phyloP scores from a whole-genome alignment of 1,140 invertebrate species.

The Pseudachorutes palmiensis region DNA sequence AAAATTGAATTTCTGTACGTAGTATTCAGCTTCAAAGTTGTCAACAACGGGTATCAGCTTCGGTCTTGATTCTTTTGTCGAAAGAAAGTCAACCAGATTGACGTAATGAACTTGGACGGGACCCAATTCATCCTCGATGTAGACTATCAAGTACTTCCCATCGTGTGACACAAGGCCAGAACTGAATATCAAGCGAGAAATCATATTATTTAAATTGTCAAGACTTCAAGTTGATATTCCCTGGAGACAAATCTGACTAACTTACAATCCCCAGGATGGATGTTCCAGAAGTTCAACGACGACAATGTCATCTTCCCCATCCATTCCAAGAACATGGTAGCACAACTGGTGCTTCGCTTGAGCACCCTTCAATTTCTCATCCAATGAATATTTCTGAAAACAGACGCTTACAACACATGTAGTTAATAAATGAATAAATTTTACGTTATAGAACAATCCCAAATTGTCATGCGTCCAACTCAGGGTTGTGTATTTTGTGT shows the following conservation, averaged over 20 bases:
- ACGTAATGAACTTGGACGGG: constrained; percentile 20
- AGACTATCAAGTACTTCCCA: constrained; percentile 51
- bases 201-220: constrained; percentile 6
- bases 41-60: neutral
- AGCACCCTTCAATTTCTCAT: constrained; percentile 81
- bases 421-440: constrained; percentile 3
- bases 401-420: no score
- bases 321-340: constrained; percentile 18
- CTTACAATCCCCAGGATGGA: constrained; percentile 79
- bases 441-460: no score
- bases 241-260: neutral
- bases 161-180: constrained; percentile 49
- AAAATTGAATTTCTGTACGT: constrained; percentile 8
- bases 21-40: constrained; percentile 16
- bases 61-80: neutral
- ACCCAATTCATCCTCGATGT: constrained; percentile 16
- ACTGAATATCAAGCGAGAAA: neutral
- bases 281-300: constrained; percentile 84
- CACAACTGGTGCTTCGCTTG: constrained; percentile 34
- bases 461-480: constrained; percentile 91
- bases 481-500: constrained; percentile 82
- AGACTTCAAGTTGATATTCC: constrained; percentile 1
- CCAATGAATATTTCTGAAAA: constrained; percentile 62
- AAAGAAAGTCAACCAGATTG: neutral
- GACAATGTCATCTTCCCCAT: constrained; percentile 57